Evolutionary conservation across 1,140 invertebrate genomes (phyloP).

Genomic region (Apis laboriosa): DNA sequence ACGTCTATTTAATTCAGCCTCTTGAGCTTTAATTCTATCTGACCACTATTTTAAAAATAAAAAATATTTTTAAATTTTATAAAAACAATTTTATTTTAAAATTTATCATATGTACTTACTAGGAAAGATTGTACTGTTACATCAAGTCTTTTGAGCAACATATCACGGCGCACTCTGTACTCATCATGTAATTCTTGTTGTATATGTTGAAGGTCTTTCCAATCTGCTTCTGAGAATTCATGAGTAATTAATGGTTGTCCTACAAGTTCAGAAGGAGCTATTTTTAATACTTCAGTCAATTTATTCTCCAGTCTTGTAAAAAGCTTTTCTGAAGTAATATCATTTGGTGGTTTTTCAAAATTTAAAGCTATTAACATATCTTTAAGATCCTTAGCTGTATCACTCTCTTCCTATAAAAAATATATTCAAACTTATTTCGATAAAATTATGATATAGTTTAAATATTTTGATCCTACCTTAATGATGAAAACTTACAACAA

Average conservation of each 20-base stretch:
- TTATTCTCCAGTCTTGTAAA: constrained; percentile 90
- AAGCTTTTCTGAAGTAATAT: constrained; percentile 88
- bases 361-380: constrained; percentile 89
- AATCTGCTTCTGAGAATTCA: constrained; percentile 89
- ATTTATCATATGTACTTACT: constrained; percentile 74
- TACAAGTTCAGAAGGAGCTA: constrained; percentile 83
- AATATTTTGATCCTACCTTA: constrained; percentile 1
- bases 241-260: constrained; percentile 90
- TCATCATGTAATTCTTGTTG: constrained; percentile 89
- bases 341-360: constrained; percentile 92
- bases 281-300: constrained; percentile 86
- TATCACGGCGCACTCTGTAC: constrained; percentile 91
- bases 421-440: constrained; percentile 41
- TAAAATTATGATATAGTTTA: constrained; percentile 13
- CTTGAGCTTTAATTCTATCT: constrained; percentile 87
- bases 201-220: constrained; percentile 86
- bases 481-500: constrained; percentile 79
- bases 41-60: constrained; percentile 87
- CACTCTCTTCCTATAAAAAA: constrained; percentile 87
- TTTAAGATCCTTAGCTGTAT: constrained; percentile 89
- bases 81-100: constrained; percentile 10
- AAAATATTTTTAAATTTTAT: constrained; percentile 31
- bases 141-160: constrained; percentile 94
- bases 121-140: constrained; percentile 97
- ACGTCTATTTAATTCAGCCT: constrained; percentile 86